These are phyloP conservation scores for Tenualosa ilisha DNA, from an alignment of 2,797 vertebrate genomes.

Conservation along the genomic window DNA sequence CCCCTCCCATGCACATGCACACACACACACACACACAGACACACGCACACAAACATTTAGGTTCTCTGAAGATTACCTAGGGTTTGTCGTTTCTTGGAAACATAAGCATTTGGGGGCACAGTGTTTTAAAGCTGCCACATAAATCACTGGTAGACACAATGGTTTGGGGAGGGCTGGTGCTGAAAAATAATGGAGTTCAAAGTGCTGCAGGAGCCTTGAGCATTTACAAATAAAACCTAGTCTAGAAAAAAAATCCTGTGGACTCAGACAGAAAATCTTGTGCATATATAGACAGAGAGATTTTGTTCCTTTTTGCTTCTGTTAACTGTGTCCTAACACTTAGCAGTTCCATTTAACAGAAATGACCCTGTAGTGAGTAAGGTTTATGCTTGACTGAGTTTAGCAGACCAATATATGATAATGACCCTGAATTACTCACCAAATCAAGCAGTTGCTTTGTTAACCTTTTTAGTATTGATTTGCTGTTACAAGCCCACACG, in stretches of 20 bases:
- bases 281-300: background rate
- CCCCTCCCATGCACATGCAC: background rate
- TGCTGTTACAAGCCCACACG: background rate
- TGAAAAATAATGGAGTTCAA: slow-evolving; percentile 46
- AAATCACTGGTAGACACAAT: slow-evolving; percentile 49
- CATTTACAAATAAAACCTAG: slow-evolving; percentile 33
- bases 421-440: slow-evolving; percentile 21
- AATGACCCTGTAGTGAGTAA: background rate
- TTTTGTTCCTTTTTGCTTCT: background rate
- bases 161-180: slow-evolving; percentile 22
- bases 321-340: background rate
- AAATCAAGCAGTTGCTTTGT: slow-evolving; percentile 15
- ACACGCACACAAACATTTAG: background rate
- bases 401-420: slow-evolving; percentile 3
- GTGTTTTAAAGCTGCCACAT: slow-evolving; percentile 49
- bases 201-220: slow-evolving; percentile 28
- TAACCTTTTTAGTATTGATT: slow-evolving; percentile 23
- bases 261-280: slow-evolving; percentile 21
- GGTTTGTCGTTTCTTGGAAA: slow-evolving; percentile 36
- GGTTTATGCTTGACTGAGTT: background rate
- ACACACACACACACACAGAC: background rate
- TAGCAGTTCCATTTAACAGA: background rate
- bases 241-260: slow-evolving; percentile 36
- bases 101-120: slow-evolving; percentile 28
- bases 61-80: slow-evolving; percentile 27